A percentile compares a stretch with the other conserved stretches of the same genome.
These are phyloP conservation scores for Sapajus apella DNA, from an alignment of 2,113 vertebrate species.

Conservation along the genomic window DNA sequence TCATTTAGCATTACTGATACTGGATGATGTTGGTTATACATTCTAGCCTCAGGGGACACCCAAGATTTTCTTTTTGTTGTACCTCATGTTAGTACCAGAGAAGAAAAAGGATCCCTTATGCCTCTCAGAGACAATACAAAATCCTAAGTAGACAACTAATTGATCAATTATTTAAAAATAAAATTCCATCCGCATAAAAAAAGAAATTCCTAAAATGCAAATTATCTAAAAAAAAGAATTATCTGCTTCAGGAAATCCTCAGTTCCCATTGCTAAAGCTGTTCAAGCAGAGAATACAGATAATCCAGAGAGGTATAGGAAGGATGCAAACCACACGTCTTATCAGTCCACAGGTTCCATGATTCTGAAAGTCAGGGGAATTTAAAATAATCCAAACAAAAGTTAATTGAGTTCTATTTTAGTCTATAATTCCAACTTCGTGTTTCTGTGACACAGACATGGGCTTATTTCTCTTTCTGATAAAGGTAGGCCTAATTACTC, in stretches of 20 bases:
- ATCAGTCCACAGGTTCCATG: rapidly evolving
- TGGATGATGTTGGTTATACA: background rate
- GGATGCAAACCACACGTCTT: background rate
- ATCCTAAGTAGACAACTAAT: background rate
- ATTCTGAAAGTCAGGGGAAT: background rate
- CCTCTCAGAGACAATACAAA: background rate
- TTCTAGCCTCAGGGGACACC: background rate
- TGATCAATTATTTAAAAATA: background rate
- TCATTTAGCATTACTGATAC: background rate
- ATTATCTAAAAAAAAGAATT: background rate
- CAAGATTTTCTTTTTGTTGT: background rate
- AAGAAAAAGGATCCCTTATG: background rate
- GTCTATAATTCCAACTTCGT: background rate
- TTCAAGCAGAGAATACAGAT: background rate
- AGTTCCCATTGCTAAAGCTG: background rate
- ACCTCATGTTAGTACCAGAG: background rate
- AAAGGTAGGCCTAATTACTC: background rate
- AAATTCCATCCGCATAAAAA: background rate
- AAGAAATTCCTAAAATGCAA: background rate
- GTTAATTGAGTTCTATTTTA: background rate
- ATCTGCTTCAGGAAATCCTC: background rate
- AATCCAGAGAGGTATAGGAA: background rate
- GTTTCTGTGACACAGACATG: background rate
- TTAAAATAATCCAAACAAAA: background rate
- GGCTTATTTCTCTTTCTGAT: background rate